Base-by-base conservation (phyloP, 2,888 invertebrate genomes). In the Drosophila acutilabella region DNA sequence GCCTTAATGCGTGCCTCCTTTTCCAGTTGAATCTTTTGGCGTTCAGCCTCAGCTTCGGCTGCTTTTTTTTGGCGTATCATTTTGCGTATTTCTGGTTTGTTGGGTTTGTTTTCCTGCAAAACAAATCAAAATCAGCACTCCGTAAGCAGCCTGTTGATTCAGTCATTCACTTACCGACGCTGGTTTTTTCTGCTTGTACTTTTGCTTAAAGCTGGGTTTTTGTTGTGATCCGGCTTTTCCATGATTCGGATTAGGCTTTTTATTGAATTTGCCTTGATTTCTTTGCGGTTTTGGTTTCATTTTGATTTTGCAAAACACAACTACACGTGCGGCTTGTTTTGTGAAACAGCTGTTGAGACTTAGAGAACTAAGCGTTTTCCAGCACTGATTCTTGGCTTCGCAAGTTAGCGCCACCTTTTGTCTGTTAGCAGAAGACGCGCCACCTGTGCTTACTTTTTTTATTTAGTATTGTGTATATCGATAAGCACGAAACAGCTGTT, bases 1-100 rank as follows among this genome's bases (percentile, higher is more conserved):
- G 94, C 94, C 75, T 94, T 93, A 41, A 95, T 82, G 11, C 96
- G 96, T 86, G 94, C 93, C 59, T 94, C 93, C 74, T 93, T 91
- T 18, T 91, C 91, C 0, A 77, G 54, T 56, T 83, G 78, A 3
- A 79, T 78, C 47, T 82, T 80, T n/a, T 74, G 94, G 84, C 96
- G 72, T 36, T 81, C 87, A 6, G 81, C 84, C 26, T 69, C 71
- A 0, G 68, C 84, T 20, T 71, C 65, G 13, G 81, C 74, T 1
- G 81, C 80, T 26, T 86, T 81, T 41, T 88, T 64, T 20, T 89
- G 73, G 0, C 79, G 70, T 54, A 75, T 79, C 65, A 74, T 71
- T 23, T 84, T 72, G 0, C 85, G 64, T 23, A 79, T 71, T 64
- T 85, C 84, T 0, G 69, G 65, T 26, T 85, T 85, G 40, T 76